These are phyloP conservation scores for Dione juno DNA, from an alignment of 2,888 invertebrate species.

Conservation along the genomic window DNA sequence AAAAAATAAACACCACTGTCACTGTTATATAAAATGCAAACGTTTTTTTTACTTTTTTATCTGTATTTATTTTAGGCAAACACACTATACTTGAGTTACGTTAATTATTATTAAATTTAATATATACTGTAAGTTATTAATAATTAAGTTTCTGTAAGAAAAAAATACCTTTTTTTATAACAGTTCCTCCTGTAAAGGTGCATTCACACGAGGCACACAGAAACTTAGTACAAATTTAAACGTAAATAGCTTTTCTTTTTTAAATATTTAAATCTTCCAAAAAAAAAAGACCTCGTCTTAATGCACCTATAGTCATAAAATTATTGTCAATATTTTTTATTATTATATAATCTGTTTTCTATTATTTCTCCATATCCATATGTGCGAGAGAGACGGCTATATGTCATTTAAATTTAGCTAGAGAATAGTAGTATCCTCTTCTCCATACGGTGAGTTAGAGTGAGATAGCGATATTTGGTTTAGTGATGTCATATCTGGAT, in stretches of 20 bases:
- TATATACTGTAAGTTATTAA: not conserved
- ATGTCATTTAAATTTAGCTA: too few species aligned
- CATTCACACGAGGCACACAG: constrained; percentile 7
- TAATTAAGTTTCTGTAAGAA: not conserved
- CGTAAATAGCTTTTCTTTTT: not conserved
- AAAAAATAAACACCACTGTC: not conserved
- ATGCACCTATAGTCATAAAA: constrained; percentile 10
- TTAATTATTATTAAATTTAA: not conserved
- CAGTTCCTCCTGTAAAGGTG: constrained; percentile 18
- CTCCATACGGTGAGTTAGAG: too few species aligned
- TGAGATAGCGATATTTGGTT: too few species aligned
- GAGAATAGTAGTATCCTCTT: too few species aligned
- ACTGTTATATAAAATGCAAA: not conserved
- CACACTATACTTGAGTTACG: not conserved
- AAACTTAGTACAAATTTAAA: not conserved
- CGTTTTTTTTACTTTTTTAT: too few species aligned
- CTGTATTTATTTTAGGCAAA: too few species aligned
- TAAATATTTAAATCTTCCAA: too few species aligned
- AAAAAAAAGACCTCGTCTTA: constrained; percentile 8
- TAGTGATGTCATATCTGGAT: too few species aligned
- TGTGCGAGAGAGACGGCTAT: not conserved
- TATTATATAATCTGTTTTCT: not conserved
- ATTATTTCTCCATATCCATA: not conserved
- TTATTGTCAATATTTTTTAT: not conserved
- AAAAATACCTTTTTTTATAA: not conserved